phyloP scores from a whole-genome alignment of 2,113 vertebrate species.

The Tautogolabrus adspersus region DNA sequence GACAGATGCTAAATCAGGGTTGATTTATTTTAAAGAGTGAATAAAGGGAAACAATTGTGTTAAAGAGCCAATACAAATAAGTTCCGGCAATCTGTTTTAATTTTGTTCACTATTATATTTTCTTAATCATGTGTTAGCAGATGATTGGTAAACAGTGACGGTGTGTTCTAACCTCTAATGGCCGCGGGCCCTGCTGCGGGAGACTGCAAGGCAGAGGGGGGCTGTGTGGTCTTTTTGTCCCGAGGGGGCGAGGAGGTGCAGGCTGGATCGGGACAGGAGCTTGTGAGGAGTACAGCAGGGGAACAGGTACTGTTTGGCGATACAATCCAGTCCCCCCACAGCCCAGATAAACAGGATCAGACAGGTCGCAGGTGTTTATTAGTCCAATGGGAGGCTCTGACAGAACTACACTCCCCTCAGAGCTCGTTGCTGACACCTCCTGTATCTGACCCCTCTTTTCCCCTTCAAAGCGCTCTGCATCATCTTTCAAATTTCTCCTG shows the following conservation, averaged over 20 bases:
- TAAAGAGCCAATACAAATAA: neutral
- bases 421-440: conserved; percentile 29
- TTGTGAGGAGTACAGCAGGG: conserved; percentile 54
- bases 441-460: conserved; percentile 25
- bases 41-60: no score
- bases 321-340: conserved; percentile 48
- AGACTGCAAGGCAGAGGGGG: conserved; percentile 31
- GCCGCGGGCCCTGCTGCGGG: conserved; percentile 59
- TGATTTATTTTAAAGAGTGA: neutral
- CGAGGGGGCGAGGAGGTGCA: conserved; percentile 36
- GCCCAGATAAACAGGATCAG: conserved; percentile 60
- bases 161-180: conserved; percentile 63
- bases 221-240: conserved; percentile 60
- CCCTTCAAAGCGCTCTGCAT: conserved; percentile 34
- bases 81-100: neutral
- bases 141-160: neutral
- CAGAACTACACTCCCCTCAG: conserved; percentile 30
- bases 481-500: conserved; percentile 42
- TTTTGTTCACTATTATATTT: neutral
- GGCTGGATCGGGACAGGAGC: conserved; percentile 41
- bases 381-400: conserved; percentile 47
- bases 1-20: no score
- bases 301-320: conserved; percentile 35
- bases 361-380: conserved; percentile 59
- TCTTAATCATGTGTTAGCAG: no score